A percentile compares a stretch with the other conserved stretches of the same genome.
These are phyloP conservation scores for Acrocephalus kingi DNA, from an alignment of 2,113 vertebrate genomes.

Conservation along the genomic window DNA sequence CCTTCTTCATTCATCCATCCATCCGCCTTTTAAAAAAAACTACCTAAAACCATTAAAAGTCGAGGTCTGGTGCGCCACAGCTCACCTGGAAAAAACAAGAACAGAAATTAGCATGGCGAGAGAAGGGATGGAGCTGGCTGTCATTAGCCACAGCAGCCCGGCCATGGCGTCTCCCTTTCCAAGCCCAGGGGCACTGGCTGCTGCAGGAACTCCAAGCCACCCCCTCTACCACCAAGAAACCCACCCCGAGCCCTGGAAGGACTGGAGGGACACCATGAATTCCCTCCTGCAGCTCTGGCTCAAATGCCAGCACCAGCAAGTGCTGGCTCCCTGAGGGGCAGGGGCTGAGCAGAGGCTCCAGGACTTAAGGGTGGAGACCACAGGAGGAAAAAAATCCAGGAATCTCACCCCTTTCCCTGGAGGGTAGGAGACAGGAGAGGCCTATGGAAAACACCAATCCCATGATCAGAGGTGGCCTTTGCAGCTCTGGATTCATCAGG, in stretches of 20 bases:
- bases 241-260: accelerated
- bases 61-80: neutral
- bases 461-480: accelerated
- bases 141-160: neutral
- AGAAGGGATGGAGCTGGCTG: neutral
- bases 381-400: neutral
- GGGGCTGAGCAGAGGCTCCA: too few relatives aligned
- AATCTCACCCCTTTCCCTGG: neutral
- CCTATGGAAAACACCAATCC: neutral
- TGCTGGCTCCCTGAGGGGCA: neutral
- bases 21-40: neutral
- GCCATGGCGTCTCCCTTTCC: neutral
- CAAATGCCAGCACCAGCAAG: accelerated
- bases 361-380: neutral
- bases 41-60: neutral
- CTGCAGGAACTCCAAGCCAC: neutral
- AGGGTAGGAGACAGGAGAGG: neutral
- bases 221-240: accelerated
- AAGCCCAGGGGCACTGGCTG: neutral
- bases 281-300: neutral
- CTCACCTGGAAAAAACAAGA: neutral
- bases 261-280: neutral
- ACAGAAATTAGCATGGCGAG: neutral
- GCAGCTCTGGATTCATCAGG: neutral
- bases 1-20: neutral